Conservation (phyloP, 2,888 invertebrate species). For the Chirona hameri region DNA sequence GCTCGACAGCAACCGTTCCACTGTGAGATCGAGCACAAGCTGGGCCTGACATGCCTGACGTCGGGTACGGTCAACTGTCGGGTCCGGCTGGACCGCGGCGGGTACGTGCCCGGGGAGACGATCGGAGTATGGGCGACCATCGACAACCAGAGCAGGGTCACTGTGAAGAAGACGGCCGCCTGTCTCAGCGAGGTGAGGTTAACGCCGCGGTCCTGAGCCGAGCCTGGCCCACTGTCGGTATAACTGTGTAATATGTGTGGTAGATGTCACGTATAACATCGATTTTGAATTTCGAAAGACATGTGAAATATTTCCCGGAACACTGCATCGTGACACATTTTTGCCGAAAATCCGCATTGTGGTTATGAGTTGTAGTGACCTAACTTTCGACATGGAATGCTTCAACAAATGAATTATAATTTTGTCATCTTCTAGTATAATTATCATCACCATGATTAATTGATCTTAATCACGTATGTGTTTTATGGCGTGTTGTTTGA, state of each 20-base stretch:
- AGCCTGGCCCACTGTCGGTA: too few species aligned
- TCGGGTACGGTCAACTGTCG: constrained; percentile 82
- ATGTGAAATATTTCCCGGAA: not conserved
- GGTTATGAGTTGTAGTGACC: too few species aligned
- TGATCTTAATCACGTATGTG: too few species aligned
- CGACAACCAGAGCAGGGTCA: constrained; percentile 77
- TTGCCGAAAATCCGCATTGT: too few species aligned
- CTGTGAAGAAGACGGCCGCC: constrained; percentile 79
- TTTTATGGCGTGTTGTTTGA: too few species aligned
- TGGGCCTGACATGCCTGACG: constrained; percentile 68
- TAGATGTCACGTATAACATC: too few species aligned
- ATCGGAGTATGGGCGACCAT: constrained; percentile 80
- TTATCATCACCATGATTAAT: too few species aligned
- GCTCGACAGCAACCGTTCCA: constrained; percentile 75
- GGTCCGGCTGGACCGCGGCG: constrained; percentile 82
- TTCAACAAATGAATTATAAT: too few species aligned
- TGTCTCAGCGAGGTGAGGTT: constrained; percentile 66
- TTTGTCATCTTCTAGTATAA: too few species aligned
- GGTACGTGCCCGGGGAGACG: constrained; percentile 92
- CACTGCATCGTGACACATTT: too few species aligned
- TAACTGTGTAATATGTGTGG: too few species aligned
- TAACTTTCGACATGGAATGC: too few species aligned
- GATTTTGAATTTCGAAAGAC: not conserved
- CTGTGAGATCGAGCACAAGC: constrained; percentile 84
- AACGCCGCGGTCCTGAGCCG: not conserved